Conservation (phyloP, 2,113 vertebrate genomes). For the Archilochus colubris region DNA sequence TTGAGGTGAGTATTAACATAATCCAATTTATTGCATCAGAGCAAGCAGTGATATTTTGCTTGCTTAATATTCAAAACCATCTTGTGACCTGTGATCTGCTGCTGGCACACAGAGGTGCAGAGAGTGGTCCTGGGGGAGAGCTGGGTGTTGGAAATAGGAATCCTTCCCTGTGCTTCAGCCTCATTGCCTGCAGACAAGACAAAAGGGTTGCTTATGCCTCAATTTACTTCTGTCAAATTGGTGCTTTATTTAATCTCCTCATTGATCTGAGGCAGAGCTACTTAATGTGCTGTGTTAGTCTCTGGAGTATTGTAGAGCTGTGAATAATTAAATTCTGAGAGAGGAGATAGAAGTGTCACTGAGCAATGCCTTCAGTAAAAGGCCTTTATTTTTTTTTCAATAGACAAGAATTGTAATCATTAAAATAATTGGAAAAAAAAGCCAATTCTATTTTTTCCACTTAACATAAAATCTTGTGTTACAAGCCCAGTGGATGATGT, state of each 20-base stretch:
- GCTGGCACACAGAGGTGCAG: background rate
- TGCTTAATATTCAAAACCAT: background rate
- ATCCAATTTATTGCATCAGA: background rate
- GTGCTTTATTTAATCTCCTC: conserved; percentile 10
- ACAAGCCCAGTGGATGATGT: background rate
- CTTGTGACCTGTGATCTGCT: background rate
- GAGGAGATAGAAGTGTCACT: conserved; percentile 1
- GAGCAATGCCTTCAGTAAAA: background rate
- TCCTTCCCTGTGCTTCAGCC: background rate
- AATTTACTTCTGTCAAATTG: conserved; percentile 7
- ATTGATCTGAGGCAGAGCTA: conserved; percentile 15
- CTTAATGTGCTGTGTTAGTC: conserved; percentile 14
- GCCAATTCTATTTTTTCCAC: background rate
- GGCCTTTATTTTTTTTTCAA: background rate
- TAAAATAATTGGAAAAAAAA: background rate
- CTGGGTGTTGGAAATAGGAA: background rate
- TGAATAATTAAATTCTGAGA: conserved; percentile 35
- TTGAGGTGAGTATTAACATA: background rate
- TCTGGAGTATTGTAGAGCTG: conserved; percentile 6
- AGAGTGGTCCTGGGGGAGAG: background rate
- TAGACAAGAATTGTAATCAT: background rate
- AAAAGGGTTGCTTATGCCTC: background rate
- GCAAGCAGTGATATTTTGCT: background rate
- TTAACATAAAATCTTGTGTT: background rate
- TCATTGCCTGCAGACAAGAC: background rate